Evolutionary conservation across 92 coral and sea anemone species (phyloP).

Genomic region (Heteractis magnifica): DNA sequence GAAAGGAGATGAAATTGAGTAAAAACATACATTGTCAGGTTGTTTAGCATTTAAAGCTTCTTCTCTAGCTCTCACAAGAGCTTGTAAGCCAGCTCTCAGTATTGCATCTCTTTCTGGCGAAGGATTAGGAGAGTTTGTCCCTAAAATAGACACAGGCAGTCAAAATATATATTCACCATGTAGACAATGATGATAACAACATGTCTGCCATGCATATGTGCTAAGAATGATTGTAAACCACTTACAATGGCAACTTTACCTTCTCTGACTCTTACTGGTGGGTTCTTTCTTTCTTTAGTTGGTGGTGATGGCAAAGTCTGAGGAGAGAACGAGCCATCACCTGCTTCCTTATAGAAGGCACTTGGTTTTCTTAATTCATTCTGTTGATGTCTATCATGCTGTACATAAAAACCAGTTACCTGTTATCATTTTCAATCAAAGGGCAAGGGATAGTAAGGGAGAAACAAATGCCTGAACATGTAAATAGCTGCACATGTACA

Average conservation of each 20-base stretch:
- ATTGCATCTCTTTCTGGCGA: slow-evolving; percentile 96
- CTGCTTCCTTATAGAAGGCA: slow-evolving; percentile 59
- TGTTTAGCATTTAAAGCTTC: slow-evolving; percentile 47
- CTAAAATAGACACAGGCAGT: slow-evolving; percentile 5
- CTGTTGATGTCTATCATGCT: background rate
- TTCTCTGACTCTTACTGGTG: slow-evolving; percentile 14
- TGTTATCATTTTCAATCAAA: background rate
- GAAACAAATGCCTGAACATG: too few relatives aligned
- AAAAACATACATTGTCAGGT: slow-evolving; percentile 1
- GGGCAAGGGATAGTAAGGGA: too few relatives aligned
- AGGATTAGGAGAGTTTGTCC: slow-evolving; percentile 70
- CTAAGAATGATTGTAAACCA: background rate
- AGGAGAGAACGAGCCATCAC: slow-evolving; percentile 13
- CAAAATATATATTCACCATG: background rate
- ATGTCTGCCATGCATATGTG: background rate
- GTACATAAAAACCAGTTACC: background rate
- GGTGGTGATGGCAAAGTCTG: slow-evolving; percentile 22
- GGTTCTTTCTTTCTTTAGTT: slow-evolving; percentile 19
- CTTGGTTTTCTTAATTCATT: slow-evolving; percentile 15
- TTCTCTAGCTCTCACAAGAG: slow-evolving; percentile 78
- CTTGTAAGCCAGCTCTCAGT: slow-evolving; percentile 84
- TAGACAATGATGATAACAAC: background rate
- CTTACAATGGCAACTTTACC: too few relatives aligned
- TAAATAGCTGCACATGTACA: too few relatives aligned
- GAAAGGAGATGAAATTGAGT: background rate